A percentile compares a stretch with the other conserved stretches of the same genome.
Conservation (phyloP, 1,140 invertebrate species). For the Octopus bimaculoides region DNA sequence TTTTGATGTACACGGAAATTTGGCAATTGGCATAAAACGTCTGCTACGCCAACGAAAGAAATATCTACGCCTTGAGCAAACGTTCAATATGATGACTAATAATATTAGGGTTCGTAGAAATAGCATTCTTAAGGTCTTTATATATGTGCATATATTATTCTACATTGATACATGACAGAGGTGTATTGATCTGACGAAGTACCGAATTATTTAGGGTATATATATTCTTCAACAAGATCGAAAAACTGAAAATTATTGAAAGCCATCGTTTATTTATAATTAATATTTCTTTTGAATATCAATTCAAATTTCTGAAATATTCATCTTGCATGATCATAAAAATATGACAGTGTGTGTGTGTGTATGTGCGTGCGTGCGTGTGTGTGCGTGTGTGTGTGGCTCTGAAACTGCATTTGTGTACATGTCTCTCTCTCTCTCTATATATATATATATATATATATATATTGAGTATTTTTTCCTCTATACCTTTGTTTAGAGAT, state of each 20-base stretch:
- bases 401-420: too few species aligned
- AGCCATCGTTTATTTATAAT: too few species aligned
- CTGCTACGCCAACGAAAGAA: constrained; percentile 13
- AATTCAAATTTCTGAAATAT: too few species aligned
- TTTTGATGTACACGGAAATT: constrained; percentile 21
- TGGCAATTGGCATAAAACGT: constrained; percentile 17
- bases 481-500: too few species aligned
- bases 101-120: constrained; percentile 28
- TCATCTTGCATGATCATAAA: too few species aligned
- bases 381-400: too few species aligned
- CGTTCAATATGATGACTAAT: constrained; percentile 28
- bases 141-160: not conserved
- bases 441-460: too few species aligned
- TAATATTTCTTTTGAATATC: too few species aligned
- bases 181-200: not conserved
- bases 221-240: not conserved
- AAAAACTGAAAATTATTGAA: not conserved
- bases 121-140: constrained; percentile 26
- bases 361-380: too few species aligned
- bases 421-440: too few species aligned
- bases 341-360: too few species aligned
- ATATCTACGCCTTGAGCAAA: not conserved
- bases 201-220: not conserved
- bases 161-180: not conserved
- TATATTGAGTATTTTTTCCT: too few species aligned